Conservation (phyloP, 2,888 invertebrate species). For the Orthosia gothica region DNA sequence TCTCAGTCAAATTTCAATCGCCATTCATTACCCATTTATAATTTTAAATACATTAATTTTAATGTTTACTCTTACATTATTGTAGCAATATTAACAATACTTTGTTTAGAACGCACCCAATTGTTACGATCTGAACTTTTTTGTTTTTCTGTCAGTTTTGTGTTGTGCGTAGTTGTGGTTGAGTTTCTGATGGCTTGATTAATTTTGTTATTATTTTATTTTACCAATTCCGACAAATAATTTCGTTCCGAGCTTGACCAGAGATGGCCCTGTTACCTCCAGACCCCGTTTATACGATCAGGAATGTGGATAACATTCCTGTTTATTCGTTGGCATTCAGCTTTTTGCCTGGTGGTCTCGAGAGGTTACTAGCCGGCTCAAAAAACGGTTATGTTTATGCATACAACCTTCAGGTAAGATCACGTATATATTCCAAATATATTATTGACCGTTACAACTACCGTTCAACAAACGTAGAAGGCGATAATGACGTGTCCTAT, state of each 20-base stretch:
- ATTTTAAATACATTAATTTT: rapidly evolving
- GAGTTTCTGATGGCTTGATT: constrained; percentile 91
- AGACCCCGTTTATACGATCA: constrained; percentile 94
- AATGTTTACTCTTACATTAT: background rate
- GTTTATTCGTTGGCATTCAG: constrained; percentile 94
- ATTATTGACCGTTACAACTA: constrained; percentile 71
- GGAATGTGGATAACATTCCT: constrained; percentile 93
- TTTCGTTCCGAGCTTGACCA: constrained; percentile 90
- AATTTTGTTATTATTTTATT: constrained; percentile 88
- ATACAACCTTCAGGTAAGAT: constrained; percentile 95
- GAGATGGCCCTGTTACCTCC: constrained; percentile 94
- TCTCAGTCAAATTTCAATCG: rapidly evolving
- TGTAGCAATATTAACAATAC: rapidly evolving
- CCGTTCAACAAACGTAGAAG: constrained; percentile 60
- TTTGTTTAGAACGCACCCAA: constrained; percentile 55
- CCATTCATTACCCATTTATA: background rate
- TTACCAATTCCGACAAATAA: constrained; percentile 83
- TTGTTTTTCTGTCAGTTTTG: constrained; percentile 90
- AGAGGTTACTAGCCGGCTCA: constrained; percentile 94
- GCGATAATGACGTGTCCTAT: constrained; percentile 59
- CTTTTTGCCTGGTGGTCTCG: constrained; percentile 91
- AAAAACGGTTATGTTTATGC: constrained; percentile 94
- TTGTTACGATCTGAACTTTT: constrained; percentile 72
- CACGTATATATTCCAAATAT: constrained; percentile 76
- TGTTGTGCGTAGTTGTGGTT: constrained; percentile 91